These are phyloP conservation scores for Oligia latruncula DNA, from an alignment of 2,888 invertebrate genomes.

Conservation along the genomic window DNA sequence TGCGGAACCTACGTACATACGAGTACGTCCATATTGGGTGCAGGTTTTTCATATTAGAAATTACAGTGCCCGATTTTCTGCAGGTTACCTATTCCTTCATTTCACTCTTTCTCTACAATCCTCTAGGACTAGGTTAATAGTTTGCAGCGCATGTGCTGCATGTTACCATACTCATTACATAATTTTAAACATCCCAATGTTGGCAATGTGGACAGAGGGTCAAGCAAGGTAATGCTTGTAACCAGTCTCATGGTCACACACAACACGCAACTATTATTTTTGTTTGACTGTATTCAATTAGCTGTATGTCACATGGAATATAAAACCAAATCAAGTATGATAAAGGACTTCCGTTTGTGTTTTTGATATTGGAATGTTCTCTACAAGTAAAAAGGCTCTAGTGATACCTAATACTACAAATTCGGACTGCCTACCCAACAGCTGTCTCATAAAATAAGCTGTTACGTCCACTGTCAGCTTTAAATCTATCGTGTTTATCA, in stretches of 20 bases:
- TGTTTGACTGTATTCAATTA: background rate
- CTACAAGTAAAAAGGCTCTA: background rate
- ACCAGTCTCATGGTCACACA: background rate
- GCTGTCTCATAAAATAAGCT: background rate
- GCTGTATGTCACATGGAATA: background rate
- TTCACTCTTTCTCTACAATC: background rate
- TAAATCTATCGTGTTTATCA: background rate
- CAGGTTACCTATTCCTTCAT: background rate
- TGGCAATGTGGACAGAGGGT: background rate
- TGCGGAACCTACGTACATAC: background rate
- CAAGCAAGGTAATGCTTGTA: background rate
- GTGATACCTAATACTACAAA: no score
- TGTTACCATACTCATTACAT: background rate
- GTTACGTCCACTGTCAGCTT: background rate
- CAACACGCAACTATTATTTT: no score
- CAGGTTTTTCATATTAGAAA: background rate
- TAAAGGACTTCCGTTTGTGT: no score
- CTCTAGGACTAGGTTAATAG: background rate
- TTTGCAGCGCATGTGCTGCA: background rate
- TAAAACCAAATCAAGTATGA: background rate
- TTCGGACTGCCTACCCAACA: background rate
- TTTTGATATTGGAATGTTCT: background rate
- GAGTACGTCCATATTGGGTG: background rate
- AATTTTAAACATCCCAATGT: background rate
- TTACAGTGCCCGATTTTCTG: background rate